These are phyloP conservation scores for Balaenoptera acutorostrata DNA, from an alignment of 2,113 vertebrate genomes.

Conservation along the genomic window DNA sequence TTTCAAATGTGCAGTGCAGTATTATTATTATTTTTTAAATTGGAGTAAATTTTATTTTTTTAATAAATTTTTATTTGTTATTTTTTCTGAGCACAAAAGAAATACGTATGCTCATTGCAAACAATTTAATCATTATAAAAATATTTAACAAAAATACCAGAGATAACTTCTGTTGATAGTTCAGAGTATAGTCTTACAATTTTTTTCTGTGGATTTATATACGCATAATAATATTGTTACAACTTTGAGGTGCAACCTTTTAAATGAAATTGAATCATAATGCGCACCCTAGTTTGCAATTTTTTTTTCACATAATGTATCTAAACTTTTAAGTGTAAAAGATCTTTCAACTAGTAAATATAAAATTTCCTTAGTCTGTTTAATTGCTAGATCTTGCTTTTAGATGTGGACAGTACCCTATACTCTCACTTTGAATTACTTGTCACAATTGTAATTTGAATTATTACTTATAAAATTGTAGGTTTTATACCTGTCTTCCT, in stretches of 20 bases:
- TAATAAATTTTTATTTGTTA: background rate
- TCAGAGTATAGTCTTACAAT: background rate
- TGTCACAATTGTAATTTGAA: background rate
- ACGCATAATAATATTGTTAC: background rate
- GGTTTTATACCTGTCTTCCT: background rate
- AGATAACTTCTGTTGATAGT: background rate
- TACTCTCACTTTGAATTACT: background rate
- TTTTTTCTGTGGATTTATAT: background rate
- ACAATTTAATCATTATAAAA: background rate
- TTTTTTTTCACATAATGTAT: background rate
- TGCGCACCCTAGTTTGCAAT: background rate
- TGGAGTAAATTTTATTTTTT: background rate
- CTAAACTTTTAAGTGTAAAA: background rate
- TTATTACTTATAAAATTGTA: background rate
- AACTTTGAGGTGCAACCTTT: background rate
- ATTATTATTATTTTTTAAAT: no score
- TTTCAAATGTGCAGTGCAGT: no score
- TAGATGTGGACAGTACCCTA: background rate
- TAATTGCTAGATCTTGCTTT: background rate
- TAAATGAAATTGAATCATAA: background rate
- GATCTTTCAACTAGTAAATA: background rate
- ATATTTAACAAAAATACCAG: background rate
- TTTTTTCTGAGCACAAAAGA: background rate
- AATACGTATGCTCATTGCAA: background rate
- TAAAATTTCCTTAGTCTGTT: background rate